Evolutionary conservation across 2,113 vertebrate species (phyloP), one percentile per base, ranked within the genome.

Genomic region (Mus pahari): DNA sequence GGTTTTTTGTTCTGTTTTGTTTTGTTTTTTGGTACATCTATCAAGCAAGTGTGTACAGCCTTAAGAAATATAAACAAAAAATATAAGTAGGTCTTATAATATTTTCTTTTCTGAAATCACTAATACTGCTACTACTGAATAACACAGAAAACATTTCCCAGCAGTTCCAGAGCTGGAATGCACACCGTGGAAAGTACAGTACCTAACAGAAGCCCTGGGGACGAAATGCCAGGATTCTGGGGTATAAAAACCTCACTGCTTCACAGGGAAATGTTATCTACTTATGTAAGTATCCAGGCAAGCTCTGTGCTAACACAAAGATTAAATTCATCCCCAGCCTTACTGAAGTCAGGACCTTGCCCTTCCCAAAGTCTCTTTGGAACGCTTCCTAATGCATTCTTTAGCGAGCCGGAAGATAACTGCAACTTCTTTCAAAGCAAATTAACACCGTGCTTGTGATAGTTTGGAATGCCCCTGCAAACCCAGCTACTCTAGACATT

Each of bases 371-470:
- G 81, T 42, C 92, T 64, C 17, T 92, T 83, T 48, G 60, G 75
- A 93, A 39, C 2, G 36, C 39, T 66, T 84, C 75, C 33, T 82
- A 68, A 87, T 12, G 45, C 87, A 68, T 1, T 7, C 5, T 31
- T 94, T 79, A 93, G 84, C 22, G 74, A 86, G 31, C 71, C 26
- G 94, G 94, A 19, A 89, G 36, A 36, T 50, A 89, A 87, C 22
- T 86, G 62, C 36, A 75, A 28, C 62, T 74, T 87, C 75, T 92
- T 97, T 81, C 36, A 64, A 92, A 89, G 58, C 58, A 88, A 96
- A 90, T 10, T 20, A 74, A 39, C 81, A 36, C 33, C 10, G 22
- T 13, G 22, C 7, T 5, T 89, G n/a, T 71, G 55, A 26, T 53
- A 48, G 45, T 86, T 81, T n/a, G 89, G 31, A 90, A 71, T 81